Percentiles rank a stretch among this genome's conserved stretches.
phyloP scores from a whole-genome alignment of 2,797 vertebrate genomes.

The Pogonophryne albipinna region DNA sequence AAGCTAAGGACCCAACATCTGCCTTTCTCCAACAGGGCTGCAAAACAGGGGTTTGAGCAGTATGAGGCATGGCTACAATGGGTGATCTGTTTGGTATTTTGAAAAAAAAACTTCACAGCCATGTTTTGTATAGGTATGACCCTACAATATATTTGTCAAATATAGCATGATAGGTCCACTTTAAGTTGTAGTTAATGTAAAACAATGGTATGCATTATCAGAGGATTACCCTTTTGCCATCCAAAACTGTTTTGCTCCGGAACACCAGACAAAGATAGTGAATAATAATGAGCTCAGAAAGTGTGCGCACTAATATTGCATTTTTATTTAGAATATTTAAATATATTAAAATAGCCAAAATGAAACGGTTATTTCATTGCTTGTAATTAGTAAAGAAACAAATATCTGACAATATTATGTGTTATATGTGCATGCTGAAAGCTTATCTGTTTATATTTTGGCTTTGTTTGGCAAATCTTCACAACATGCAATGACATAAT shows the following conservation, averaged over 20 bases:
- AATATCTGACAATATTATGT: neutral
- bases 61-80: too few relatives aligned
- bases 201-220: constrained; percentile 7
- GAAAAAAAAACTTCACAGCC: too few relatives aligned
- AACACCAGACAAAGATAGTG: neutral
- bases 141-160: too few relatives aligned
- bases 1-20: too few relatives aligned
- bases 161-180: too few relatives aligned
- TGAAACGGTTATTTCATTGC: neutral
- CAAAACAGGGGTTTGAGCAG: too few relatives aligned
- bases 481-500: neutral
- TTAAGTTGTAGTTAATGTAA: constrained; percentile 10
- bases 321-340: constrained; percentile 2
- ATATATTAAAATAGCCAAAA: neutral
- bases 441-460: neutral
- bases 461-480: neutral
- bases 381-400: neutral
- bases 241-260: constrained; percentile 3
- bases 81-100: too few relatives aligned
- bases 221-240: constrained; percentile 2
- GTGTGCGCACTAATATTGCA: neutral
- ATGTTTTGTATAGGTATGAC: too few relatives aligned
- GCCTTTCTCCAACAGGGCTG: too few relatives aligned
- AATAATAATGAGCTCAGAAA: neutral
- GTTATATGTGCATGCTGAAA: neutral